phyloP scores from a whole-genome alignment of 1,140 invertebrate genomes.

The Homarus americanus region DNA sequence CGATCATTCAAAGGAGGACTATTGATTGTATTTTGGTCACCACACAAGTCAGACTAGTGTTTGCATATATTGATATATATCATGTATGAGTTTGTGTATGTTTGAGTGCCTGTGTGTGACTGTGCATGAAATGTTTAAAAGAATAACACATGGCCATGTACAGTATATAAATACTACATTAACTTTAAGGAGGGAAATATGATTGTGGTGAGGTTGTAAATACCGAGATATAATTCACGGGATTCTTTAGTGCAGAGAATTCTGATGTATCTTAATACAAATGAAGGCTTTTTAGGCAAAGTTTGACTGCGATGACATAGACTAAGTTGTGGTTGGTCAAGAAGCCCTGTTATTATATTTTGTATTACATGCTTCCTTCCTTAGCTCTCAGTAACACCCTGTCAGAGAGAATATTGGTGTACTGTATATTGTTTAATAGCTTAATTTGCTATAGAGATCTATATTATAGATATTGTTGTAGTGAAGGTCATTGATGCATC shows the following conservation, averaged over 20 bases:
- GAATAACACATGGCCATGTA: not conserved
- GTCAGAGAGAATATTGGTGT: constrained; percentile 6
- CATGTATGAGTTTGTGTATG: not conserved
- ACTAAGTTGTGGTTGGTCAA: constrained; percentile 1
- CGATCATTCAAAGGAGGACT: constrained; percentile 40
- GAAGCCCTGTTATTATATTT: constrained; percentile 22
- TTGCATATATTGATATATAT: constrained; percentile 1
- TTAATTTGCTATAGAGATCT: constrained; percentile 10
- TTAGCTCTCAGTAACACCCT: not conserved
- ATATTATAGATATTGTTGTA: constrained; percentile 9
- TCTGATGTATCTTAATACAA: not conserved
- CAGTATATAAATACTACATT: not conserved
- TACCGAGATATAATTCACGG: not conserved
- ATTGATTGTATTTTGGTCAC: constrained; percentile 3
- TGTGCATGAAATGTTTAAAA: not conserved
- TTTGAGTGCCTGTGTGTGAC: not conserved
- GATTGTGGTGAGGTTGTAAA: constrained; percentile 1
- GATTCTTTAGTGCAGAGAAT: not conserved
- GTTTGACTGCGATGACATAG: constrained; percentile 9
- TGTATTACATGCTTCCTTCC: not conserved
- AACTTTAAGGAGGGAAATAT: constrained; percentile 9
- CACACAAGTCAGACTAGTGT: not conserved
- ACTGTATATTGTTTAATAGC: constrained; percentile 9
- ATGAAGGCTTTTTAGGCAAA: not conserved
- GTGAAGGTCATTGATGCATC: not conserved